Evolutionary conservation across 2,113 vertebrate species (phyloP), one percentile per base, ranked within the genome.

Genomic region (Tauraco erythrolophus): DNA sequence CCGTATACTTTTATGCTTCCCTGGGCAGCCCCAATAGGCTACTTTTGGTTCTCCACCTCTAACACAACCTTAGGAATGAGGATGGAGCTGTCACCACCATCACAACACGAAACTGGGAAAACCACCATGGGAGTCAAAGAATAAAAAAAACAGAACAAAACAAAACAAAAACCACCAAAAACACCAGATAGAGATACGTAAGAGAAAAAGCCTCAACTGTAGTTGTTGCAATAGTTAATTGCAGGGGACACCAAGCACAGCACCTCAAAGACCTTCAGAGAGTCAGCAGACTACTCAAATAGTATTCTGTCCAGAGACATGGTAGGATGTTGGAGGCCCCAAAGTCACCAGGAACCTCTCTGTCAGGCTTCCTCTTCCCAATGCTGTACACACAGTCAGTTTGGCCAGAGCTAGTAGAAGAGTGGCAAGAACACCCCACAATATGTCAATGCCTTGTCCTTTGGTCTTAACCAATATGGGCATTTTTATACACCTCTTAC

Each of bases 371-470:
- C 65, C 39, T 54, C 77, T n/a, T 61, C 41, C 16, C 54, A n/a
- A 0, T n/a, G 31, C 23, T 51, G 46, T 48, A 60, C 13, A 60
- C 13, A n/a, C 0, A 0, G 46, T 30, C 13, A 54, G 28, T 41
- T 56, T 64, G 53, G 50, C 25, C 48, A 41, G 6, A 85, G 66
- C 12, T 87, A 56, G 54, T 0, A 31, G 46, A 71, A 58, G 10
- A 19, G 30, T 10, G n/a, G 23, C 62, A 51, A 56, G 57, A 61
- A 62, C 31, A 54, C 2, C 14, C 3, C 31, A 50, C 14, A 50
- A 4, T 0, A 4, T 45, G n/a, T n/a, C 65, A 61, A 1, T 35
- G 33, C 46, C 23, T 94, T 35, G 35, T 41, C 33, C 41, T 75
- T 70, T 48, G 39, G 23, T 65, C 45, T 74, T 45, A 53, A 70